Evolutionary conservation across 2,113 vertebrate species (phyloP).

Genomic region (Pteruthius melanotis): DNA sequence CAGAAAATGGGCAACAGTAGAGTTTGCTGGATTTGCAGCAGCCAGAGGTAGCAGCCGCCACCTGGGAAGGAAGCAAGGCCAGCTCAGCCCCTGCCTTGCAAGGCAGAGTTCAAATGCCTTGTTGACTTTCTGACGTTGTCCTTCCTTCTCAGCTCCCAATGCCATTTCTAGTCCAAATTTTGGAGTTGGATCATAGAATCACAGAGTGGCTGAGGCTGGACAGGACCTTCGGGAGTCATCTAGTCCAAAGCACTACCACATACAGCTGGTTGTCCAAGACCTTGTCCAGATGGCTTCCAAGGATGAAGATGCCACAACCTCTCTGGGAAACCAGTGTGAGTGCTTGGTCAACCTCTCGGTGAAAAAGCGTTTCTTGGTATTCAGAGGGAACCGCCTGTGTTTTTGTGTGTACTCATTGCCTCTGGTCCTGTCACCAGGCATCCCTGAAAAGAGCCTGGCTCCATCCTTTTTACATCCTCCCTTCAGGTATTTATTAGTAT

Average conservation of each 20-base stretch:
- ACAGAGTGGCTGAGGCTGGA: background rate
- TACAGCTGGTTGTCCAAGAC: background rate
- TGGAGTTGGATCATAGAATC: background rate
- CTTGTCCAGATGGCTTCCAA: background rate
- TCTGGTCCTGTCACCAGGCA: no score
- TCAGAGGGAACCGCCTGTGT: no score
- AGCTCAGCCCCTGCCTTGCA: background rate
- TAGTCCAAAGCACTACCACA: background rate
- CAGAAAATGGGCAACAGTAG: background rate
- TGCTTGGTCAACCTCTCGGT: background rate
- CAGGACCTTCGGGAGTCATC: background rate
- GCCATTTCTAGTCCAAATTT: background rate
- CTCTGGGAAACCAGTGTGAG: background rate
- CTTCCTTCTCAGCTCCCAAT: background rate
- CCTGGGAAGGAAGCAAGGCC: background rate
- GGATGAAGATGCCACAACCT: background rate
- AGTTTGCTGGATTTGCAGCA: background rate
- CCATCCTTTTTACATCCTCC: no score
- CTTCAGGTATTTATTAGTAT: background rate
- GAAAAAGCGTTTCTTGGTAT: background rate
- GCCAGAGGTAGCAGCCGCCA: background rate
- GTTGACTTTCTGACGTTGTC: background rate
- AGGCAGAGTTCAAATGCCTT: background rate
- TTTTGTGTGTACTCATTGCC: no score
- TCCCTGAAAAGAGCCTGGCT: no score